These are phyloP conservation scores for Cylloceria caligata DNA, from an alignment of 2,888 invertebrate genomes.

Conservation along the genomic window DNA sequence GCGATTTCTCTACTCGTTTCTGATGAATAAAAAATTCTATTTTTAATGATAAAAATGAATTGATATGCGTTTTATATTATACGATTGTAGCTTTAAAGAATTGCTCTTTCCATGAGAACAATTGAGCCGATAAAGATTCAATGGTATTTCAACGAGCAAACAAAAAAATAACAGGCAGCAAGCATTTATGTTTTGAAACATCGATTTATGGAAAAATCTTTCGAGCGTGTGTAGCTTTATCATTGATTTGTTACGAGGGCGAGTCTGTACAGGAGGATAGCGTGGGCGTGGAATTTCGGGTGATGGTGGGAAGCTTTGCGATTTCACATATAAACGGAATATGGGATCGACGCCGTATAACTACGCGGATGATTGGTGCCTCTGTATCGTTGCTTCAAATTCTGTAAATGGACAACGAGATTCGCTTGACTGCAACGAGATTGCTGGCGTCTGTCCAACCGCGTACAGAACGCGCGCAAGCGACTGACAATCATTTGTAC, in stretches of 20 bases:
- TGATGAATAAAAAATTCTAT: constrained; percentile 19
- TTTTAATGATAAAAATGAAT: neutral
- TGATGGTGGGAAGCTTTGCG: constrained; percentile 59
- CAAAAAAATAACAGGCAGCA: constrained; percentile 79
- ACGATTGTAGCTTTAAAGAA: neutral
- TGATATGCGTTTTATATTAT: neutral
- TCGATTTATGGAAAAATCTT: constrained; percentile 76
- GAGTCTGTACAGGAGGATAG: constrained; percentile 51
- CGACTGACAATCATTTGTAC: constrained; percentile 27
- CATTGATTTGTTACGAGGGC: constrained; percentile 58
- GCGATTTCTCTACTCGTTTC: constrained; percentile 19
- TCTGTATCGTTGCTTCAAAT: constrained; percentile 46
- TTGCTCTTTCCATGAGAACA: too few relatives aligned
- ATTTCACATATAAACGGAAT: constrained; percentile 67
- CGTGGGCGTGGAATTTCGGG: constrained; percentile 45
- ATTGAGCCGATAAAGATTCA: constrained; percentile 34
- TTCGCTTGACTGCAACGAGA: constrained; percentile 15
- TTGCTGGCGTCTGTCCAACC: constrained; percentile 24
- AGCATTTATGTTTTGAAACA: constrained; percentile 77
- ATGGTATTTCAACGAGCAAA: constrained; percentile 31
- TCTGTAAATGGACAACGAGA: constrained; percentile 28
- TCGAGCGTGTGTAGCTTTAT: constrained; percentile 70
- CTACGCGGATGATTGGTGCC: constrained; percentile 57
- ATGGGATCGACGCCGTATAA: constrained; percentile 63
- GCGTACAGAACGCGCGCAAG: neutral